These are phyloP conservation scores for Raphicerus campestris DNA, from an alignment of 2,113 vertebrate species.

Conservation along the genomic window DNA sequence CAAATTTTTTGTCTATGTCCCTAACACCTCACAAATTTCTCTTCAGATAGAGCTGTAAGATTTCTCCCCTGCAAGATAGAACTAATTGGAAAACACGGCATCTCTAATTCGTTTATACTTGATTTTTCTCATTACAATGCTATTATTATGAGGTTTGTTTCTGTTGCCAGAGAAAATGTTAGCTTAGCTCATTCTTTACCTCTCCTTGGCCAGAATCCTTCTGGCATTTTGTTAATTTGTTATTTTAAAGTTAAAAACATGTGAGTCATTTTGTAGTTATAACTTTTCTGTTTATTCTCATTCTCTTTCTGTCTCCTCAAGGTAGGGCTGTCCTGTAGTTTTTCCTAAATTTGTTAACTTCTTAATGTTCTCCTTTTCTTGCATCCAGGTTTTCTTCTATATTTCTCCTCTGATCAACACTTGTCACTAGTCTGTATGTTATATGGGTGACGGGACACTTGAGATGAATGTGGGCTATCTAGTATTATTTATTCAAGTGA, in stretches of 20 bases:
- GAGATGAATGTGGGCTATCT: not conserved
- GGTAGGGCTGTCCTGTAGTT: not conserved
- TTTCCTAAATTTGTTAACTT: not conserved
- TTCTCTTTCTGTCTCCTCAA: not conserved
- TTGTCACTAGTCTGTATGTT: not conserved
- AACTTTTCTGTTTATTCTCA: not conserved
- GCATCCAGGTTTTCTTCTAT: not conserved
- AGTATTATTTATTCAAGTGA: not conserved
- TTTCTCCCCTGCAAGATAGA: not conserved
- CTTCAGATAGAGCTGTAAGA: not conserved
- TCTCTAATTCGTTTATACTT: not conserved
- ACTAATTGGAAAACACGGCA: not conserved
- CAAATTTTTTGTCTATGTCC: not conserved
- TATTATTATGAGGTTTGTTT: not conserved
- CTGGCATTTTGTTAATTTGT: not conserved
- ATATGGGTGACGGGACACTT: not conserved
- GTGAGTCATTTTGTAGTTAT: not conserved
- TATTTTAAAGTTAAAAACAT: conserved; percentile 9
- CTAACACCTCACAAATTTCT: not conserved
- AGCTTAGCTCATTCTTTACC: not conserved
- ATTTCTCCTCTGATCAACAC: not conserved
- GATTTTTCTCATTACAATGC: not conserved
- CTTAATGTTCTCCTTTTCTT: not conserved
- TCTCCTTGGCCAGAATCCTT: not conserved
- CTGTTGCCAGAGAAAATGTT: not conserved